Evolutionary conservation across 2,797 vertebrate species (phyloP).

Genomic region (Vipera ursinii): DNA sequence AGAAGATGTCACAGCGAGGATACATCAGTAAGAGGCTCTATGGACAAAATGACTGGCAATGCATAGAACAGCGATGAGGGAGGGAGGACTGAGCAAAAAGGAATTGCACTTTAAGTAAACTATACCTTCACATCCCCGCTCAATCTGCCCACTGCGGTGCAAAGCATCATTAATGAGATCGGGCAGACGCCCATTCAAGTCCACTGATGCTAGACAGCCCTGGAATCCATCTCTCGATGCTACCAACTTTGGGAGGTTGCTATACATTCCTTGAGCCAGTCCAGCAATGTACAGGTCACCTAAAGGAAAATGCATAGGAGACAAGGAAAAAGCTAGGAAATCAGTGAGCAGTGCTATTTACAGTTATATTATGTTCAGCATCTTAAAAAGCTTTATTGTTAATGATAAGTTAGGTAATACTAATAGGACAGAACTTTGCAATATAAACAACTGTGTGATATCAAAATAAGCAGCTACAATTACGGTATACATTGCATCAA

Average conservation of each 20-base stretch:
- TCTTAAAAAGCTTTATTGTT: neutral
- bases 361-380: neutral
- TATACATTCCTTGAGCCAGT: conserved; percentile 91
- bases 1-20: neutral
- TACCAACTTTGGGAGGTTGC: conserved; percentile 91
- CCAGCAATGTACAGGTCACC: conserved; percentile 97
- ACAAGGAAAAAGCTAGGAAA: neutral
- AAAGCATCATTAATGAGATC: conserved; percentile 93
- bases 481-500: neutral
- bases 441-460: neutral
- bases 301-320: conserved; percentile 50
- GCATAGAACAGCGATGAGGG: conserved; percentile 22
- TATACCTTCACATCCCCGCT: conserved; percentile 98
- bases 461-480: neutral
- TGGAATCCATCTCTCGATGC: conserved; percentile 96
- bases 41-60: conserved; percentile 26
- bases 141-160: conserved; percentile 96
- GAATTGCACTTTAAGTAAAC: conserved; percentile 60
- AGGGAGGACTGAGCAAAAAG: conserved; percentile 44
- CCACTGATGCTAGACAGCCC: conserved; percentile 94
- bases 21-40: neutral
- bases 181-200: conserved; percentile 95
- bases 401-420: neutral
- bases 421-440: neutral
- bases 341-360: neutral